Base-by-base conservation (phyloP, 2,888 invertebrate genomes). In the Papilio protenor region DNA sequence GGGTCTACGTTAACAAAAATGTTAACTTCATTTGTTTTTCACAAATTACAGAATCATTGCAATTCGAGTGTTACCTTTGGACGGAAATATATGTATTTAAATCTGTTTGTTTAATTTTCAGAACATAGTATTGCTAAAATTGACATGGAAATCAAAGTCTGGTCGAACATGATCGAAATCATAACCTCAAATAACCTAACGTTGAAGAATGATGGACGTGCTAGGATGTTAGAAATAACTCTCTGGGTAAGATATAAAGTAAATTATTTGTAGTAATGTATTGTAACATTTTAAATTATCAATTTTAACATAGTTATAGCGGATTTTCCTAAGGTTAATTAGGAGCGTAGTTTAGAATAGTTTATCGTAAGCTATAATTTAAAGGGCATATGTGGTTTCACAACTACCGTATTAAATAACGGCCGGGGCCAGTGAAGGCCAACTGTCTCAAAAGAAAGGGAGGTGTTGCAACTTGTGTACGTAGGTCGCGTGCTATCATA, bases 391-490 rank as follows among this genome's bases (percentile, higher is more conserved):
- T 79, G 73, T 76, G 52, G 75, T 75, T 49, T 73, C 64, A 77
- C 74, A 66, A 78, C 59, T 57, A 71, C 61, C 61, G 64, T 74
- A 76, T 21, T 69, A 16, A 80, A 79, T 87, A 89, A 90, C 90
- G 57, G 57, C n/a, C 57, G 21, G n/a, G 87, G 89, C 82, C 86
- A 82, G 79, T 59, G 21, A 76, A 47, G 82, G 55, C 79, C 89
- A 87, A 88, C 89, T 88, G 90, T 88, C 88, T 88, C 82, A 82
- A 81, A 82, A 87, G 87, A 87, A 87, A 89, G 88, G 89, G 87
- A 87, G 83, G 86, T 78, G 78, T 79, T 72, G 45, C 76, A 72
- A 49, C 74, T 57, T 80, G 77, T 66, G 76, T 69, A 79, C 69
- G 77, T 79, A 81, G 79, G 87, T 85, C 90, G 89, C 90, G 90